Evolutionary conservation across 2,797 vertebrate genomes (phyloP).

Genomic region (Sparus aurata): DNA sequence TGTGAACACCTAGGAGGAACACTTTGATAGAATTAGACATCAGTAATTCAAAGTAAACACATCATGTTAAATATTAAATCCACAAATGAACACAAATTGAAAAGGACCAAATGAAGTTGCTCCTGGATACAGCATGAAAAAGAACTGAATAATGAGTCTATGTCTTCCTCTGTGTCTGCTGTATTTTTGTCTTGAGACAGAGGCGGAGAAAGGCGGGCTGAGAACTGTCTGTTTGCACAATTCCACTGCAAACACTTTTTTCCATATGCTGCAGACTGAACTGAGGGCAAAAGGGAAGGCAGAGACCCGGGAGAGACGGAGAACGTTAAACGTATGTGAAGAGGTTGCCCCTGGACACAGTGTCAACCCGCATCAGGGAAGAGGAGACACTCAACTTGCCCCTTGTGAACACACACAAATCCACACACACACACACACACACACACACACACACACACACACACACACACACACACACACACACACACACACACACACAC

Average conservation of each 20-base stretch:
- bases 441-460: conserved; percentile 30
- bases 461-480: conserved; percentile 10
- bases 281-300: conserved; percentile 63
- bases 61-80: conserved; percentile 3
- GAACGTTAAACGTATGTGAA: conserved; percentile 65
- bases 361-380: conserved; percentile 72
- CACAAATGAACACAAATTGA: conserved; percentile 1
- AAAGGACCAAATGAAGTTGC: neutral
- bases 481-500: conserved; percentile 22
- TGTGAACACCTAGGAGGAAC: neutral
- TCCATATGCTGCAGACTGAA: conserved; percentile 70
- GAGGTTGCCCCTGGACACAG: conserved; percentile 78
- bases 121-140: neutral
- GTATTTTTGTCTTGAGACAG: conserved; percentile 42
- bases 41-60: neutral
- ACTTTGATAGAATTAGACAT: neutral
- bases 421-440: conserved; percentile 11
- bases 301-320: conserved; percentile 51
- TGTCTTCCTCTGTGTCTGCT: conserved; percentile 26
- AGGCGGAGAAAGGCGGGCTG: conserved; percentile 44
- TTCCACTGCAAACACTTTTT: conserved; percentile 71
- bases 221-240: conserved; percentile 68
- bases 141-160: conserved; percentile 2
- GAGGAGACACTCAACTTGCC: conserved; percentile 64
- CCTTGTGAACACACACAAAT: conserved; percentile 36